phyloP scores from a whole-genome alignment of 2,888 invertebrate species.

The Agrilus biguttatus region DNA sequence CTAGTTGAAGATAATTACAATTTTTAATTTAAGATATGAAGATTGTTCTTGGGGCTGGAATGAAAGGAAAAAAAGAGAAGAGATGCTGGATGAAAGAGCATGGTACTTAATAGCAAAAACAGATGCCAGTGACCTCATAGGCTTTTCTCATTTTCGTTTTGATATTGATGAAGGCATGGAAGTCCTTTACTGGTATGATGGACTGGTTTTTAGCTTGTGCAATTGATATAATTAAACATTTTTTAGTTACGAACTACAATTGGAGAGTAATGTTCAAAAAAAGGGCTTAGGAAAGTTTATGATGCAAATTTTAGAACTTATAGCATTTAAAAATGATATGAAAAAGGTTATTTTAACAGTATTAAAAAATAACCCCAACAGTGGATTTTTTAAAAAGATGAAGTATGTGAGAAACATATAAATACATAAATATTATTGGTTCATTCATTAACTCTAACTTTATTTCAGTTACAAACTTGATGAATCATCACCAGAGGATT shows the following conservation, averaged over 20 bases:
- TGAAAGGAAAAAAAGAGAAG: slow-evolving; percentile 53
- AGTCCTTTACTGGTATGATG: slow-evolving; percentile 60
- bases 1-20: background rate
- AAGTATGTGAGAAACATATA: slow-evolving; percentile 38
- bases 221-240: background rate
- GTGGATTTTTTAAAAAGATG: slow-evolving; percentile 62
- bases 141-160: slow-evolving; percentile 71
- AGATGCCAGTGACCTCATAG: slow-evolving; percentile 39
- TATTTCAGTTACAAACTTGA: slow-evolving; percentile 46
- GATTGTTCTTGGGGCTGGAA: slow-evolving; percentile 74
- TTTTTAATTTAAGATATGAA: slow-evolving; percentile 37
- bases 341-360: slow-evolving; percentile 70
- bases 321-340: slow-evolving; percentile 62
- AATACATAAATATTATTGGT: background rate
- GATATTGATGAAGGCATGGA: slow-evolving; percentile 65
- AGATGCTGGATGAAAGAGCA: slow-evolving; percentile 57
- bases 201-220: background rate
- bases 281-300: slow-evolving; percentile 75
- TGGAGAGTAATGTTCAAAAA: slow-evolving; percentile 52
- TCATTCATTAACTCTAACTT: slow-evolving; percentile 3
- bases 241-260: slow-evolving; percentile 75
- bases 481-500: slow-evolving; percentile 49
- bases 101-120: slow-evolving; percentile 56
- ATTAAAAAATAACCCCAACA: slow-evolving; percentile 61
- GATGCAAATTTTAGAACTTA: slow-evolving; percentile 60